These are phyloP conservation scores for Vultur gryphus DNA, from an alignment of 2,797 vertebrate genomes.

Conservation along the genomic window DNA sequence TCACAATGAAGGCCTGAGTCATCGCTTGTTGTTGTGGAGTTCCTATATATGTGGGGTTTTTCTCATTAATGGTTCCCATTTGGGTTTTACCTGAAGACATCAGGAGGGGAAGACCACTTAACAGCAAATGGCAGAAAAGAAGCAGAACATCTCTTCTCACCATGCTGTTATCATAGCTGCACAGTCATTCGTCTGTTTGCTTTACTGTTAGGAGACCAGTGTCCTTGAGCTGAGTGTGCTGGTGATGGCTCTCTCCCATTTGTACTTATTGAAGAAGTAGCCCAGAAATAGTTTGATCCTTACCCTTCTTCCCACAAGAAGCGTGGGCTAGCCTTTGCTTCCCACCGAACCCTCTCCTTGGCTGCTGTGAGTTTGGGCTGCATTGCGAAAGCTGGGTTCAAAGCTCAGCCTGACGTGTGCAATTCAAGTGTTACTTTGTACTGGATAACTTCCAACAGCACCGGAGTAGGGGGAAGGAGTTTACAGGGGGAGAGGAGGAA, in stretches of 20 bases:
- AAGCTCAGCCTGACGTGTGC: constrained; percentile 69
- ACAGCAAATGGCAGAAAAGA: neutral
- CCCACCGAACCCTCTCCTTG: neutral
- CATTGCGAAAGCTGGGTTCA: constrained; percentile 65
- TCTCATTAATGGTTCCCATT: neutral
- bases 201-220: neutral
- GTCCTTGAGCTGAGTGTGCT: neutral
- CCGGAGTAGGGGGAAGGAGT: neutral
- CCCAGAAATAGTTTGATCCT: neutral
- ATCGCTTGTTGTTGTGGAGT: neutral
- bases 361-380: neutral
- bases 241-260: neutral
- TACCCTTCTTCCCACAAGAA: neutral
- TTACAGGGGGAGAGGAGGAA: neutral
- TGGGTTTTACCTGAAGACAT: neutral
- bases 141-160: neutral
- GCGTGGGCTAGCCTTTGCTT: neutral
- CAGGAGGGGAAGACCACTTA: neutral
- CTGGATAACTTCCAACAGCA: constrained; percentile 33
- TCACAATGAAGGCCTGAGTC: neutral
- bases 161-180: neutral
- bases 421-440: constrained; percentile 42
- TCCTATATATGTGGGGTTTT: neutral
- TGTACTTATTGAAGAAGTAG: neutral
- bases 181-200: neutral